phyloP scores from a whole-genome alignment of 53 echinoderm and acorn worm species.

The Glandiceps talaboti region DNA sequence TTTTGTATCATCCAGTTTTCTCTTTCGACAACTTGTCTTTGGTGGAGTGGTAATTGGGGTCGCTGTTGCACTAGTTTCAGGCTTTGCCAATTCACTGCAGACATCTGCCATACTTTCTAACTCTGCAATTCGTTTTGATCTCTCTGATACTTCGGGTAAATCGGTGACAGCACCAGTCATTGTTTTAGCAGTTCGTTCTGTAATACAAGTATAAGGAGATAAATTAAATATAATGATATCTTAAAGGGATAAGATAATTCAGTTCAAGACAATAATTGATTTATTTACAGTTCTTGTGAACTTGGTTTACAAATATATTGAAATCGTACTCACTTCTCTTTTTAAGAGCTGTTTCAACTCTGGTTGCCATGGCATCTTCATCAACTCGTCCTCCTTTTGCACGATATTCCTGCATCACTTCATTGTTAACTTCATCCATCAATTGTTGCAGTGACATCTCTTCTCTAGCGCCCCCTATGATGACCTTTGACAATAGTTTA shows the following conservation, averaged over 20 bases:
- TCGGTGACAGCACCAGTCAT: background rate
- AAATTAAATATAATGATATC: too few relatives aligned
- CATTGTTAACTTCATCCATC: background rate
- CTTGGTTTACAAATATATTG: too few relatives aligned
- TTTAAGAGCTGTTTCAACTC: background rate
- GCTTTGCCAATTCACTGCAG: background rate
- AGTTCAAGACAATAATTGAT: too few relatives aligned
- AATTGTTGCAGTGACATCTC: background rate
- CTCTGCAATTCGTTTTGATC: background rate
- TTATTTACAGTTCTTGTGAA: too few relatives aligned
- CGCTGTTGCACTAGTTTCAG: background rate
- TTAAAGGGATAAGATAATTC: too few relatives aligned
- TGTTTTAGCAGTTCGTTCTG: background rate
- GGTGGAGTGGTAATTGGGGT: background rate
- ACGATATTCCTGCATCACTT: background rate
- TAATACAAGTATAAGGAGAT: too few relatives aligned
- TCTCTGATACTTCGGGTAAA: background rate
- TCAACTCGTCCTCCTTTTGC: background rate
- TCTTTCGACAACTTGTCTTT: background rate
- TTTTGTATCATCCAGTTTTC: background rate
- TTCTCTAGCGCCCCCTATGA: slow-evolving; percentile 1
- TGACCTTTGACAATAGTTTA: background rate
- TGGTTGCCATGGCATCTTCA: slow-evolving; percentile 1
- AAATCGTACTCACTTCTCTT: background rate
- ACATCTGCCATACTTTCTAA: background rate